Base-by-base conservation (phyloP, 2,797 vertebrate species). In the Premnoplex brunnescens region DNA sequence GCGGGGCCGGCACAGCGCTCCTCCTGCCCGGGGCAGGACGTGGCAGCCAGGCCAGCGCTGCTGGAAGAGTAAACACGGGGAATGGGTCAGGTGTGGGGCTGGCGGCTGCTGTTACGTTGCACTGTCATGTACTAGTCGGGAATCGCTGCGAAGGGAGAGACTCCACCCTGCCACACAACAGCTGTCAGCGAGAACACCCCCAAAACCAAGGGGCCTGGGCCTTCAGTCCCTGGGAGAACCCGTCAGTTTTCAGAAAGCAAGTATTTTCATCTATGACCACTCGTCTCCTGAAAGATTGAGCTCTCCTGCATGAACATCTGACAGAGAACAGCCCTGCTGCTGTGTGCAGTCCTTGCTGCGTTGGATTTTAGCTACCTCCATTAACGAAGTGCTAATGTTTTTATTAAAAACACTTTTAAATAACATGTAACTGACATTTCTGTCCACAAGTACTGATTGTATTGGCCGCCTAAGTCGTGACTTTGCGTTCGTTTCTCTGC, bases 271-370 rank as follows among this genome's bases (percentile, higher is more conserved):
- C 5, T 16, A 0, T 28, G 26, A 30, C 13, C 36, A 0, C 27
- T 64, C 43, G 3, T 10, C 23, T 54, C 0, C 55, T 28, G 10
- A 24, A 52, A 49, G 21, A 19, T 44, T 17, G 2, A 39, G 9
- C 5, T 60, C 23, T 32, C 13, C 26, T 15, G 9, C 0, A 0
- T 7, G 51, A 32, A 5, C 1, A 0, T 71, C 74, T 39, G 54
- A 17, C 22, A 7, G 36, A 21, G 18, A 16, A 39, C 12, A 8
- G 55, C 36, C 54, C 10, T 36, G 2, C 11, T n/a, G 32, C 49
- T 37, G 39, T 6, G 6, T 23, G 51, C 3, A 0, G 4, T 43
- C 58, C 36, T 58, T 11, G 7, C 43, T 69, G 22, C 7, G 1
- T 20, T 44, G n/a, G 14, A 18, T 62, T 52, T 36, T 18, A 74